Percentiles rank a stretch among this genome's conserved stretches.
Conservation (phyloP, 2,888 invertebrate genomes). For the Drosophila subquinaria region DNA sequence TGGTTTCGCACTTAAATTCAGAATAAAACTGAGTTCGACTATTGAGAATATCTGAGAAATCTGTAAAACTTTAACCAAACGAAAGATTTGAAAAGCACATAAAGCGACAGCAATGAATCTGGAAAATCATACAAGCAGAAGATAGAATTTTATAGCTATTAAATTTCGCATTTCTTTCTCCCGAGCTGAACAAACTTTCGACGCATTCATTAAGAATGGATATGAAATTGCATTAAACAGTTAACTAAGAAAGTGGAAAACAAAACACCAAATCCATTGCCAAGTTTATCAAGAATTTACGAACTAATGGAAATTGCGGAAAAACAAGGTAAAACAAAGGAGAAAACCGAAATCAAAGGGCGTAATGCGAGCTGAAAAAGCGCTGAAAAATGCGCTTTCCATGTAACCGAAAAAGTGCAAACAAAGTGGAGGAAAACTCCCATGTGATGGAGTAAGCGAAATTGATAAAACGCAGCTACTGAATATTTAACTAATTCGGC, state of each 20-base stretch:
- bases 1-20: conserved; percentile 19
- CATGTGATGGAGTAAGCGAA: neutral
- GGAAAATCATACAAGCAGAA: neutral
- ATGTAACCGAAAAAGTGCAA: conserved; percentile 3
- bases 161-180: neutral
- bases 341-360: neutral
- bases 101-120: neutral
- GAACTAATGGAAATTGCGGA: conserved; percentile 62
- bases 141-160: neutral
- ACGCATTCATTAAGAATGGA: neutral
- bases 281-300: conserved; percentile 46
- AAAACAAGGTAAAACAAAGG: conserved; percentile 17
- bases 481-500: neutral
- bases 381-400: conserved; percentile 15
- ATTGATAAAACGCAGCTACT: neutral
- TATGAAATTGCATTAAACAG: neutral
- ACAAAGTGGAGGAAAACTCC: neutral
- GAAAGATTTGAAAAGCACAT: neutral
- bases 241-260: neutral
- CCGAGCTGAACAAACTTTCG: neutral
- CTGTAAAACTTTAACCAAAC: neutral
- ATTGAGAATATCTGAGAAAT: conserved; percentile 8
- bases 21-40: conserved; percentile 23
- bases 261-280: conserved; percentile 11
- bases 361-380: neutral